Percentiles rank a stretch among this genome's conserved stretches.
phyloP scores from a whole-genome alignment of 2,113 vertebrate species.

The Craseonycteris thonglongyai region DNA sequence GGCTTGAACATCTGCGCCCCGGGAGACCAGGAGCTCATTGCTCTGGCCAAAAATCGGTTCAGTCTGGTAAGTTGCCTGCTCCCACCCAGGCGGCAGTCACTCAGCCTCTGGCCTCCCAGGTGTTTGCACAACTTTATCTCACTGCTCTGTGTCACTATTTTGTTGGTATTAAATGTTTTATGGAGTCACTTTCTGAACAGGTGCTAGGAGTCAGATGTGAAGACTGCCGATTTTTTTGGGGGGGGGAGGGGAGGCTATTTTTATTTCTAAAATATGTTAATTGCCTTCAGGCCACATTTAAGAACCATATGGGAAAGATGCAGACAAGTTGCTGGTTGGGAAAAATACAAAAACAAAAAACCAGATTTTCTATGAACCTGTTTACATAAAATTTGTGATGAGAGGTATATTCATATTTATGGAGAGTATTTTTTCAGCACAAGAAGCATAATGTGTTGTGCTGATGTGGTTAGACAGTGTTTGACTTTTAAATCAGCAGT shows the following conservation, averaged over 20 bases:
- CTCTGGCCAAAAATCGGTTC: conserved; percentile 91
- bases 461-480: neutral
- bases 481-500: neutral
- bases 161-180: neutral
- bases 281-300: neutral
- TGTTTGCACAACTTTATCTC: neutral
- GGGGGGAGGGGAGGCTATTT: neutral
- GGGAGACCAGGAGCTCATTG: conserved; percentile 95
- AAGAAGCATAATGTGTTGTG: neutral
- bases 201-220: neutral
- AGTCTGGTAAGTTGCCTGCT: conserved; percentile 81
- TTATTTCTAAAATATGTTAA: conserved; percentile 13
- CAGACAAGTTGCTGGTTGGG: neutral
- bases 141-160: neutral
- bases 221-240: neutral
- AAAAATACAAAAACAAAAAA: neutral
- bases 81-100: no score
- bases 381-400: neutral
- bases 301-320: neutral
- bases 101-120: fast-evolving
- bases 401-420: neutral
- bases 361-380: neutral
- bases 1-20: conserved; percentile 95
- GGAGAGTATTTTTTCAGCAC: neutral
- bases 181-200: neutral